Evolutionary conservation across 2,797 vertebrate species (phyloP), one percentile per base, ranked within the genome.

Genomic region (Macroramphosus scolopax): DNA sequence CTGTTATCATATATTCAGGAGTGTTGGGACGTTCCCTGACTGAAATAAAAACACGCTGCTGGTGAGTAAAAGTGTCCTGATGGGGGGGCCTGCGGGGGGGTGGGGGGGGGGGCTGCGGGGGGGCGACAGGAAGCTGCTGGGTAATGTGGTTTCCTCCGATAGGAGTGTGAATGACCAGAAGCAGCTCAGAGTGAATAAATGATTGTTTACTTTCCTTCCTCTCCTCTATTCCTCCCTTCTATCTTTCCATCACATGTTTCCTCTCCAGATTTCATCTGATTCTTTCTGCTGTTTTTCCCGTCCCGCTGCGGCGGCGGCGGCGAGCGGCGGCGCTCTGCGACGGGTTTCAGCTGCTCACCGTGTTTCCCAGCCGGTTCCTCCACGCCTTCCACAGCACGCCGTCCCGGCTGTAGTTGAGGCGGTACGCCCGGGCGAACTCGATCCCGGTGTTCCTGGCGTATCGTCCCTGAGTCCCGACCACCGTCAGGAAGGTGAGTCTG

Each of bases 401-500:
- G 0, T 93, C 91, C 0, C 93, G 82, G 81, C 93, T 96, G 67
- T 95, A 95, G 83, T 93, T 90, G 2, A 96, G 75, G 3, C 91
- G 86, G 65, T 96, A 96, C 1, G 87, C 85, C 0, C 89, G 89
- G 22, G 93, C 92, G 1, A 92, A 95, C 58, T 96, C 94, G 3
- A 93, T 94, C 16, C 93, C 94, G 0, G 89, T 90, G 63, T 84
- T 91, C 0, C 88, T 80, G 22, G 92, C 93, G 0, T 92, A 93
- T 0, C 94, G 89, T 8, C 94, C 94, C 88, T 96, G 94, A 1
- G 93, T 95, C 41, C 91, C 94, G 5, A 96, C 88, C 69, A 95
- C 75, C 0, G 93, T 95, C 68, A 96, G 84, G 75, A 96, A 95
- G 36, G 89, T 89, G 36, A 96, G 80, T 41, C 84, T 80, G 35